These are phyloP conservation scores for Scaptomyza caliginosa DNA, from an alignment of 2,888 invertebrate species.

Conservation along the genomic window DNA sequence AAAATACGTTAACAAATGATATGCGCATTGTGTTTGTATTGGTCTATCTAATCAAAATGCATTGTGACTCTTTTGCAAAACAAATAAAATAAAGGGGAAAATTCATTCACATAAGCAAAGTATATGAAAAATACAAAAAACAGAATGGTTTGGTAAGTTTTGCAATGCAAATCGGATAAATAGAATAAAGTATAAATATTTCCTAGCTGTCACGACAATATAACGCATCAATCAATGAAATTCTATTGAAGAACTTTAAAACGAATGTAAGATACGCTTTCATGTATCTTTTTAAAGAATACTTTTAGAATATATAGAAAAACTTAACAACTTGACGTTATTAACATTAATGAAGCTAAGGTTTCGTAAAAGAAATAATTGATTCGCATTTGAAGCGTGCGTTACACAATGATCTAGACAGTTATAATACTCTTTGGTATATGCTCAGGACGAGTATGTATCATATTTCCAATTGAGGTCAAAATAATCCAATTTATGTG, in stretches of 20 bases:
- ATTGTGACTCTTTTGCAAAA: conserved; percentile 45
- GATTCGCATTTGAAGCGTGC: not conserved
- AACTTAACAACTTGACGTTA: not conserved
- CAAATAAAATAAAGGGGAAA: conserved; percentile 16
- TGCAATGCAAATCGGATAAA: conserved; percentile 7
- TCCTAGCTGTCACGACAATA: conserved; percentile 5
- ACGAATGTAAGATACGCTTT: not conserved
- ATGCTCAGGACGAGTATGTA: not conserved
- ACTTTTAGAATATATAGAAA: not conserved
- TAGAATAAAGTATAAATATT: conserved; percentile 12
- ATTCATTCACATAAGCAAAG: conserved; percentile 72
- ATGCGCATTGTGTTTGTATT: conserved; percentile 56
- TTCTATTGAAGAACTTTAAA: not conserved
- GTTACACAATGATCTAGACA: not conserved
- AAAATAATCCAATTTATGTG: not conserved
- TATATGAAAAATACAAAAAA: not conserved
- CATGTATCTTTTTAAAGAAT: not conserved
- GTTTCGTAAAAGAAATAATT: not conserved
- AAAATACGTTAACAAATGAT: conserved; percentile 42
- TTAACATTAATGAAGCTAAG: not conserved
- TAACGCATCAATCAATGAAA: not conserved
- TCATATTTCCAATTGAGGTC: not conserved
- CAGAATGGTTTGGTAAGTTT: not conserved
- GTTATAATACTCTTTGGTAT: not conserved
- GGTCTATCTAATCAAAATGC: conserved; percentile 35